Evolutionary conservation across 1,140 invertebrate species (phyloP).

Genomic region (Conus ventricosus): DNA sequence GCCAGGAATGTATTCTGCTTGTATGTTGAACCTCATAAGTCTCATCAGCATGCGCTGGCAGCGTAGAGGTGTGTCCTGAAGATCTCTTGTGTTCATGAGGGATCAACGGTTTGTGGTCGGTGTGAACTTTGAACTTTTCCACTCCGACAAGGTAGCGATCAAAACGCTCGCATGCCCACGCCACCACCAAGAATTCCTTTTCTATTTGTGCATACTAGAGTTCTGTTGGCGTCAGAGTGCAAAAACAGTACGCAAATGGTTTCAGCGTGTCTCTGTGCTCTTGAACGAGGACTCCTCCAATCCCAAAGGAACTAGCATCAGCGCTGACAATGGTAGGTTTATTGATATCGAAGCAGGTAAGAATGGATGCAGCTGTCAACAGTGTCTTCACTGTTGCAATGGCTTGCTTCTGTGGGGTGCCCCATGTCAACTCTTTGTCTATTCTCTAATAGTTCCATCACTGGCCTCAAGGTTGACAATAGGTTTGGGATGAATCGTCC

Average conservation of each 20-base stretch:
- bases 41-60: too few species aligned
- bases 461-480: conserved; percentile 15
- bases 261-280: neutral
- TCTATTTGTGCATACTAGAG: conserved; percentile 76
- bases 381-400: conserved; percentile 42
- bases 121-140: conserved; percentile 52
- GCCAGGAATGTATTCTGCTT: too few species aligned
- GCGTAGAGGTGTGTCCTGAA: too few species aligned
- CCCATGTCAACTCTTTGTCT: conserved; percentile 42
- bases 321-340: conserved; percentile 46
- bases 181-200: conserved; percentile 76
- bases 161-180: conserved; percentile 77
- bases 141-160: conserved; percentile 75
- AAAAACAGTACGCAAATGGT: conserved; percentile 74
- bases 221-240: conserved; percentile 73
- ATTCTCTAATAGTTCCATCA: conserved; percentile 32
- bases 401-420: conserved; percentile 15
- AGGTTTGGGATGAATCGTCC: conserved; percentile 36
- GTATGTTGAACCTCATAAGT: too few species aligned
- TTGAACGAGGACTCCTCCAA: conserved; percentile 49
- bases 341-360: neutral
- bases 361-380: conserved; percentile 16
- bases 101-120: conserved; percentile 70
- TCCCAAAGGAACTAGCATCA: conserved; percentile 47
- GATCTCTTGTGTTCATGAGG: neutral